Evolutionary conservation across 2,113 vertebrate genomes (phyloP), one percentile per base, ranked within the genome.

Genomic region (Pontoporia blainvillei): DNA sequence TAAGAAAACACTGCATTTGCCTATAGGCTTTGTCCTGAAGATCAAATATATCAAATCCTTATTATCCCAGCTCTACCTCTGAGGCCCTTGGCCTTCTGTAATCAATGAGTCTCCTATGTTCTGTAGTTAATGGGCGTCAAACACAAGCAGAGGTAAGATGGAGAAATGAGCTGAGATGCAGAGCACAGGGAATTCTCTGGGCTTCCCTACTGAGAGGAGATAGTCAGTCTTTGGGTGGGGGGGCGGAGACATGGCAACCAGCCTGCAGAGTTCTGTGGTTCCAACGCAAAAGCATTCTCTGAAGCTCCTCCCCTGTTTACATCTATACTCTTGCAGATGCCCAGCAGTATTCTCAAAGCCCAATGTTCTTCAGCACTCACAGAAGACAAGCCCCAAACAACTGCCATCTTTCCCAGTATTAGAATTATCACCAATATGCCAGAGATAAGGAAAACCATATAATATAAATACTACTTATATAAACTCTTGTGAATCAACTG

Each of bases 401-500:
- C 7, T 21, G 9, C 11, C n/a, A 12, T 72, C 34, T 93, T 84
- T 90, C 62, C 59, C 84, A 82, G 13, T 44, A 79, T 39, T 41
- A 46, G 44, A 61, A 52, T 17, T 27, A 49, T 66, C 27, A 41
- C 25, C 34, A n/a, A n/a, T 8, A 44, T 15, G 21, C 10, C n/a
- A 20, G 3, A 64, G 13, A 75, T 17, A 34, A 1, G 10, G n/a
- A 61, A 67, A 90, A 3, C 34, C 67, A 9, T 39, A 54, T 14
- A 29, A 57, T 11, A 8, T n/a, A 86, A 81, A 21, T 64, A 36
- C 15, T 44, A 3, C 11, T 79, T 39, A 54, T 54, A 61, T 57
- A 82, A 94, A 92, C n/a, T 92, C 8, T 82, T 82, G 66, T 59
- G 61, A 96, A 52, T 78, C 34, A 64, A 71, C 17, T 20, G 1